Conservation (phyloP, 2,797 vertebrate genomes). For the Myripristis murdjan region DNA sequence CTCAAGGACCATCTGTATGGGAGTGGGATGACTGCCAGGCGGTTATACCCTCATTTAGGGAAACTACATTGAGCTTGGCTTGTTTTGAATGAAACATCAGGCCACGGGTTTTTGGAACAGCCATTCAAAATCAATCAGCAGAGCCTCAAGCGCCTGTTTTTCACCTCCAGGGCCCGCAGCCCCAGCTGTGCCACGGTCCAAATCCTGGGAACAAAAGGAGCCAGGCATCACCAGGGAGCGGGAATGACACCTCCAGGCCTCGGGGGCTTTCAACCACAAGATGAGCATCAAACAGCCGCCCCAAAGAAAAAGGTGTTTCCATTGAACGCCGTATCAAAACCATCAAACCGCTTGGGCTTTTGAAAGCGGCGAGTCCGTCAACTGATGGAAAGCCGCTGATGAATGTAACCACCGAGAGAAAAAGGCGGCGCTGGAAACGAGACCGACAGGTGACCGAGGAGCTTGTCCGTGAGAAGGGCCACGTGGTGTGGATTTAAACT, state of each 20-base stretch:
- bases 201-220: constrained; percentile 60
- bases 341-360: neutral
- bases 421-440: neutral
- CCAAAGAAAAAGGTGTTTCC: constrained; percentile 20
- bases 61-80: neutral
- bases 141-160: constrained; percentile 20
- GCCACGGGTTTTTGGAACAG: neutral
- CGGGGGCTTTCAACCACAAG: constrained; percentile 18
- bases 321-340: neutral
- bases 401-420: neutral
- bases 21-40: neutral
- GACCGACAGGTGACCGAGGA: constrained; percentile 9
- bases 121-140: constrained; percentile 51
- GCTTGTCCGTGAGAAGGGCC: too few relatives aligned
- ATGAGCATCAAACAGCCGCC: constrained; percentile 1
- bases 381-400: constrained; percentile 2
- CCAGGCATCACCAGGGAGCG: constrained; percentile 15
- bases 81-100: neutral
- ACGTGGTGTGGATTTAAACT: neutral
- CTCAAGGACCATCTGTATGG: too few relatives aligned
- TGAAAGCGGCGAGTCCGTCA: neutral
- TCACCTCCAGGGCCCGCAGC: constrained; percentile 26
- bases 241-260: constrained; percentile 38
- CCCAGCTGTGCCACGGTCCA: constrained; percentile 56
- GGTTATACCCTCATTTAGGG: neutral